These are phyloP conservation scores for Petrophora chlorosata DNA, from an alignment of 2,888 invertebrate genomes.

Conservation along the genomic window DNA sequence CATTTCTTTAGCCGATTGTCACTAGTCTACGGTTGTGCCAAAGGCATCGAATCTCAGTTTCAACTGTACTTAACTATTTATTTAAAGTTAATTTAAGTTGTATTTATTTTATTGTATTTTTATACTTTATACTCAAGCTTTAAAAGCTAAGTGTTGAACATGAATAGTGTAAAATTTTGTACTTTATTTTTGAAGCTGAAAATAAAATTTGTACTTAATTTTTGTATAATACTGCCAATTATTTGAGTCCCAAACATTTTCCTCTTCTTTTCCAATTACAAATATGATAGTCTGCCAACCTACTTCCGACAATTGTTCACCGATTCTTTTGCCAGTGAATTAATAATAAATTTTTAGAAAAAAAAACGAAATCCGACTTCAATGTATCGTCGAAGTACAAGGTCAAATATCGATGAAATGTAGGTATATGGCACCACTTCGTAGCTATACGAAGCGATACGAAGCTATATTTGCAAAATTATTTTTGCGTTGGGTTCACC, in stretches of 20 bases:
- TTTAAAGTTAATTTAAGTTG: conserved; percentile 41
- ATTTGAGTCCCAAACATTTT: neutral
- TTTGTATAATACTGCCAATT: conserved; percentile 35
- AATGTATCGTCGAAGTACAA: too few relatives aligned
- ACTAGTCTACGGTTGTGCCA: conserved; percentile 72
- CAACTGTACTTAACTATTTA: conserved; percentile 41
- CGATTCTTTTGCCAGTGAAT: too few relatives aligned
- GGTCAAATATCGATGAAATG: too few relatives aligned
- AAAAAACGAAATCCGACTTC: too few relatives aligned
- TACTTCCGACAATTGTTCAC: too few relatives aligned
- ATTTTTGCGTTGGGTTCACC: too few relatives aligned
- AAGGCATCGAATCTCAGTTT: conserved; percentile 74
- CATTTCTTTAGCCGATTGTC: conserved; percentile 34
- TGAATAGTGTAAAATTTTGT: conserved; percentile 54
- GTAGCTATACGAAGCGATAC: too few relatives aligned
- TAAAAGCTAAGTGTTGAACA: conserved; percentile 70
- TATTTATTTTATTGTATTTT: conserved; percentile 47
- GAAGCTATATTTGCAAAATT: too few relatives aligned
- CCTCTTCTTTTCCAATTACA: too few relatives aligned
- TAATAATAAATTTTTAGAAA: too few relatives aligned
- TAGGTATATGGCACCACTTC: too few relatives aligned
- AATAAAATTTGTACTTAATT: conserved; percentile 38
- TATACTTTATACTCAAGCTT: conserved; percentile 58
- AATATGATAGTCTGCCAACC: too few relatives aligned
- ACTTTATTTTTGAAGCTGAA: conserved; percentile 49